Evolutionary conservation across 2,113 vertebrate species (phyloP), one percentile per base, ranked within the genome.

Genomic region (Spizaetus ornatus): DNA sequence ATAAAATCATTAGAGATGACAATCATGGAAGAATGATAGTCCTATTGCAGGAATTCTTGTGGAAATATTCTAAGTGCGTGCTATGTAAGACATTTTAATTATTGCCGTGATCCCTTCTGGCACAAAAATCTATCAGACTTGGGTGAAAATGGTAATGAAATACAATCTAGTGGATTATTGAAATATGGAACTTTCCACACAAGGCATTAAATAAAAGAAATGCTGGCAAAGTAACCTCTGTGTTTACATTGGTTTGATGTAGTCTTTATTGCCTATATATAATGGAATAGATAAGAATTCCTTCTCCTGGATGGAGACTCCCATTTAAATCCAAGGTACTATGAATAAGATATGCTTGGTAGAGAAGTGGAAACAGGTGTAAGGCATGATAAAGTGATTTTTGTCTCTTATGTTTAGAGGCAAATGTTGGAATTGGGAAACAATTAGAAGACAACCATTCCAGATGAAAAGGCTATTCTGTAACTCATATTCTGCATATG

Each of bases 311-410:
- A 16, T 72, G 6, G 26, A 80, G 12, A 73, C 1, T 40, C 3
- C 0, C 17, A 56, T 59, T 63, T 67, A 79, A 82, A 72, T 32
- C 8, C 13, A 83, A 22, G 7, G 5, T 45, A 18, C 10, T 65
- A 13, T 0, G 0, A 59, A 78, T 40, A 45, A 71, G 10, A 65
- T 40, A 50, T 22, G 5, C 10, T 67, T 76, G 36, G 8, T 9
- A 71, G 17, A 50, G 23, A 84, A 65, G 8, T 55, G 7, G 34
- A 91, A 84, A 87, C 3, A 52, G 26, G 4, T 5, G 72, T 17
- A 63, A 0, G 1, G 10, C 13, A 62, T 0, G 2, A 61, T 78
- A 66, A 82, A n/a, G 6, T 23, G 0, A 34, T 63, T 87, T 95
- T 72, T 62, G 7, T 42, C 34, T n/a, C 6, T 42, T 66, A 13